Base-by-base conservation (phyloP, 2,797 vertebrate species). In the Melanotaenia trifasciata region DNA sequence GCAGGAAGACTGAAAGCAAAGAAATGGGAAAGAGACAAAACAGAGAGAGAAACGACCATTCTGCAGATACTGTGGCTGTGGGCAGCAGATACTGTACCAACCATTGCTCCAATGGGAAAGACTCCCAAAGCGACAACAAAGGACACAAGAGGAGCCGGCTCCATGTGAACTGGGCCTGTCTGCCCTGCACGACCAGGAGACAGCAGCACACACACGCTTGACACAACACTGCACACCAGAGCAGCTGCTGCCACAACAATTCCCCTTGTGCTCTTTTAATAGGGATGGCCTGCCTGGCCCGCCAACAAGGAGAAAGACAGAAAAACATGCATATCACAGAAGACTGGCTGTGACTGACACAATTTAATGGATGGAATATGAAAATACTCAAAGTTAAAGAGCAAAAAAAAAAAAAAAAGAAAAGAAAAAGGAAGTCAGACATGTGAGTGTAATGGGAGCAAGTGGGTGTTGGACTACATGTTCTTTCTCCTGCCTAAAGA, bases 61-160 rank as follows among this genome's bases (percentile, higher is more conserved):
- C 51, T 81, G 65, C 69, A 68, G 58, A 59, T 73, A 38, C 59
- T 67, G 69, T 50, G 26, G 59, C 72, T 83, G 86, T 78, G 84
- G 30, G 71, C 65, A 28, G 89, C 79, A 30, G 70, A 87, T 87
- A 87, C 84, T 74, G 88, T 87, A 86, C 80, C 28, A 67, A 80
- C 62, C 67, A 64, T 26, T n/a, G 73, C 80, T 87, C 72, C 70
- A 79, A 85, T 78, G 91, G 87, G 84, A 92, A 89, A 88, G 85
- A 84, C 86, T 91, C 90, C 92, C 92, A 88, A 89, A 92, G 92
- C 78, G 84, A 94, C 93, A 94, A 94, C 94, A 94, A 94, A 94
- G 92, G 92, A 94, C 93, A 94, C 84, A 90, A 93, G 93, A 91
- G 92, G 94, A 93, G 91, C 91, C 87, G 89, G 92, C 90, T 93